phyloP scores from a whole-genome alignment of 2,113 vertebrate species.

The Marmota monax region DNA sequence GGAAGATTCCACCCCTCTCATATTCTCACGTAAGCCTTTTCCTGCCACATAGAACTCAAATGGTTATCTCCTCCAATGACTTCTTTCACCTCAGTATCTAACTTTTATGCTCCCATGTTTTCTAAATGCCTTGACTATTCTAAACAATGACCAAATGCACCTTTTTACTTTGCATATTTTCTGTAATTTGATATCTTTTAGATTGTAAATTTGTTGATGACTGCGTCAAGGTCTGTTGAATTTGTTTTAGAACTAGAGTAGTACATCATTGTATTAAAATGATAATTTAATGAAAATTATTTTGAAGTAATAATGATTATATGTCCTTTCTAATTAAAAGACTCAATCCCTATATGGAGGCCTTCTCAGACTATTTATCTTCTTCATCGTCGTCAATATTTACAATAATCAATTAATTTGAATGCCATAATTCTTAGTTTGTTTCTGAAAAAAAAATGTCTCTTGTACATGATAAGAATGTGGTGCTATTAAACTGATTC shows the following conservation, averaged over 20 bases:
- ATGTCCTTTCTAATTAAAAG: constrained; percentile 34
- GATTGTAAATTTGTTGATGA: constrained; percentile 21
- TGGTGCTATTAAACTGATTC: not conserved
- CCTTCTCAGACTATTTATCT: not conserved
- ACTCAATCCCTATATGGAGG: not conserved
- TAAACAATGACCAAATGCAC: not conserved
- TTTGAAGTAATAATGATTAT: not conserved
- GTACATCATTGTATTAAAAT: not conserved
- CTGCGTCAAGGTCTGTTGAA: not conserved
- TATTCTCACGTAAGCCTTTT: not conserved
- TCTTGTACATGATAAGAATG: not conserved
- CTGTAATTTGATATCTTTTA: not conserved
- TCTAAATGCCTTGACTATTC: constrained; percentile 27
- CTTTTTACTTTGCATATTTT: not conserved
- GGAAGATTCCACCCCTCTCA: not conserved
- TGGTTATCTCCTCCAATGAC: not conserved
- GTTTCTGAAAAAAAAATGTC: not conserved
- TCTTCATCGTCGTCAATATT: constrained; percentile 16
- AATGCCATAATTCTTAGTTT: not conserved
- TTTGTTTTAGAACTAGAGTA: not conserved
- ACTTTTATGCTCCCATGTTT: not conserved
- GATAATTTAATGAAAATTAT: not conserved
- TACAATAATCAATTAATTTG: constrained; percentile 43
- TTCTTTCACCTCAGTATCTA: not conserved
- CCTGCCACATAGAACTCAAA: not conserved